phyloP scores from a whole-genome alignment of 2,797 vertebrate genomes.

The Macropus fuliginosus region DNA sequence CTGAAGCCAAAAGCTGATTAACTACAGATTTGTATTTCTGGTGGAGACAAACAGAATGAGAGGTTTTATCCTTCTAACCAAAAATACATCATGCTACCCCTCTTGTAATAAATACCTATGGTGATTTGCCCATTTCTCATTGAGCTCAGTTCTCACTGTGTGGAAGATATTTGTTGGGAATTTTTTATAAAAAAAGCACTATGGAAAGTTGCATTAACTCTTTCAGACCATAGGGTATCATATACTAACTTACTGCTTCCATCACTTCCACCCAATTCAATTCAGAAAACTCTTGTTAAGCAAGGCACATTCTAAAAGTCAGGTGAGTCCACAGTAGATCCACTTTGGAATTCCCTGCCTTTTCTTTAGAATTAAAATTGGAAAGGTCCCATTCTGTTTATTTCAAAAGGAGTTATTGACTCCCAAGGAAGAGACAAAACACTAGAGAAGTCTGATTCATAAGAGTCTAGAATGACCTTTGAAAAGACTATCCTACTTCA shows the following conservation, averaged over 20 bases:
- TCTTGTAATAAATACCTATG: not conserved
- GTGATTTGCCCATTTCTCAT: not conserved
- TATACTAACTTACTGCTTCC: not conserved
- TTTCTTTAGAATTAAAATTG: constrained; percentile 10
- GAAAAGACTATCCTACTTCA: constrained; percentile 5
- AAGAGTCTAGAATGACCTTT: constrained; percentile 11
- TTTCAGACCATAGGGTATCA: not conserved
- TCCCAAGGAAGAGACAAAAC: not conserved
- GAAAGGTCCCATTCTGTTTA: not conserved
- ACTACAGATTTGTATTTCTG: not conserved
- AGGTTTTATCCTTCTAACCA: constrained; percentile 1
- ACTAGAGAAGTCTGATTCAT: not conserved
- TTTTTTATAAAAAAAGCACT: not conserved
- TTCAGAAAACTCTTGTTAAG: not conserved
- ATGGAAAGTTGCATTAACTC: not conserved
- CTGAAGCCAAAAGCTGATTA: constrained; percentile 7
- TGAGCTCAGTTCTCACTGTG: not conserved
- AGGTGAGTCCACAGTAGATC: not conserved
- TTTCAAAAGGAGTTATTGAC: constrained; percentile 19
- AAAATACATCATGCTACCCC: not conserved
- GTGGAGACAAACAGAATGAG: constrained; percentile 31
- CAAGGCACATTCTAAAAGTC: not conserved
- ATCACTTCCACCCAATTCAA: not conserved
- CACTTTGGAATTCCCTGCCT: constrained; percentile 5
- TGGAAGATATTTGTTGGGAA: not conserved